phyloP scores from a whole-genome alignment of 2,888 invertebrate species.

The Neoaliturus tenellus region DNA sequence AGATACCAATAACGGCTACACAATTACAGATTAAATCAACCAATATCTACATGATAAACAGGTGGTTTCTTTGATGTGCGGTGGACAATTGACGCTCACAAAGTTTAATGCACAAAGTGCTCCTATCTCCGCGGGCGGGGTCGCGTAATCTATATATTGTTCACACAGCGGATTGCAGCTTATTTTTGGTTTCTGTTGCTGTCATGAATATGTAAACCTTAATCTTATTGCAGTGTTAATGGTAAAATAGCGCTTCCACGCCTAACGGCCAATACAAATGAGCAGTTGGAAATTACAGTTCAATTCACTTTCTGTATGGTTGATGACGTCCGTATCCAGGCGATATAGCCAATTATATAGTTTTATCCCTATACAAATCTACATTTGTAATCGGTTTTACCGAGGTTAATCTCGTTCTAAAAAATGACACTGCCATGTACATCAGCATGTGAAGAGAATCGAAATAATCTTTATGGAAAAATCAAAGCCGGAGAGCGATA shows the following conservation, averaged over 20 bases:
- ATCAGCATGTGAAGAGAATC: too few relatives aligned
- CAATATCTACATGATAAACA: neutral
- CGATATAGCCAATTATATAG: neutral
- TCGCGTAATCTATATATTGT: neutral
- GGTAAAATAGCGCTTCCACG: neutral
- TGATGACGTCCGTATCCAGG: neutral
- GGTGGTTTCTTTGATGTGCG: neutral
- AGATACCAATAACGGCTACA: neutral
- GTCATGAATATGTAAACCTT: constrained; percentile 6
- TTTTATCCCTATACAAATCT: too few relatives aligned
- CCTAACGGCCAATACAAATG: neutral
- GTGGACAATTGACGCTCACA: neutral
- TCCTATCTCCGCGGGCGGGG: neutral
- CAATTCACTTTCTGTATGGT: neutral
- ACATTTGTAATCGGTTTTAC: too few relatives aligned
- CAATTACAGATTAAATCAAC: neutral
- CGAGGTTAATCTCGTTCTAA: too few relatives aligned
- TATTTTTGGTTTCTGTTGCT: constrained; percentile 5
- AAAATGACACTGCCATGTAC: too few relatives aligned
- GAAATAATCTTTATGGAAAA: too few relatives aligned
- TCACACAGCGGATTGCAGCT: neutral
- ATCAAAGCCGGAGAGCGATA: too few relatives aligned
- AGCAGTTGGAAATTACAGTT: neutral
- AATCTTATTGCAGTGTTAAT: constrained; percentile 15
- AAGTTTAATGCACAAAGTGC: constrained; percentile 3